These are phyloP conservation scores for Atta cephalotes DNA, from an alignment of 1,140 invertebrate genomes.

Conservation along the genomic window DNA sequence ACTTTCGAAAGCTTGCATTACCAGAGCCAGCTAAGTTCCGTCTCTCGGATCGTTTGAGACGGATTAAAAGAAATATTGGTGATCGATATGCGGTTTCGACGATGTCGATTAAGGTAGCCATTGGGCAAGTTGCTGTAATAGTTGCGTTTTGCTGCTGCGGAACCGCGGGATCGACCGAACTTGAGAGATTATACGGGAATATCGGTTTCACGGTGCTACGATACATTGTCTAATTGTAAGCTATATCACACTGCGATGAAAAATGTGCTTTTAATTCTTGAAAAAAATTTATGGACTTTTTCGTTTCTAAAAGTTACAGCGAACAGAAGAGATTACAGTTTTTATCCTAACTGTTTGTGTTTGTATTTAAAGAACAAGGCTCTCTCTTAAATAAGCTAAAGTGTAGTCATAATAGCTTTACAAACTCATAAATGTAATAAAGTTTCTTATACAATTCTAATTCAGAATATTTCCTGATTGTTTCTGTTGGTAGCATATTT, in stretches of 20 bases:
- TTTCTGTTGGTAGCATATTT: neutral
- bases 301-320: neutral
- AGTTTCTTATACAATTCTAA: conserved; percentile 1
- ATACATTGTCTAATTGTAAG: neutral
- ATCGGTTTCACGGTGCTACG: neutral
- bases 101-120: conserved; percentile 40
- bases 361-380: conserved; percentile 12
- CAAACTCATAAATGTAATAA: conserved; percentile 33
- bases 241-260: neutral
- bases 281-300: neutral
- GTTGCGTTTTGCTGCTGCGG: conserved; percentile 28
- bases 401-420: neutral
- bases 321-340: conserved; percentile 22
- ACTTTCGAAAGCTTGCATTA: conserved; percentile 72
- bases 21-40: conserved; percentile 56
- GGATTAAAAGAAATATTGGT: conserved; percentile 57
- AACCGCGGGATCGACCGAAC: neutral
- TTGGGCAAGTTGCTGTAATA: conserved; percentile 39
- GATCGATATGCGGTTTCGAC: conserved; percentile 44
- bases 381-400: neutral
- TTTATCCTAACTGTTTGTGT: neutral
- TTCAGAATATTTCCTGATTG: neutral
- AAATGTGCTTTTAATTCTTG: conserved; percentile 25
- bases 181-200: neutral
- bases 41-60: conserved; percentile 64